Base-by-base conservation (phyloP, 37 sponge, comb jelly and placozoan genomes). In the Oscarella lobularis region DNA sequence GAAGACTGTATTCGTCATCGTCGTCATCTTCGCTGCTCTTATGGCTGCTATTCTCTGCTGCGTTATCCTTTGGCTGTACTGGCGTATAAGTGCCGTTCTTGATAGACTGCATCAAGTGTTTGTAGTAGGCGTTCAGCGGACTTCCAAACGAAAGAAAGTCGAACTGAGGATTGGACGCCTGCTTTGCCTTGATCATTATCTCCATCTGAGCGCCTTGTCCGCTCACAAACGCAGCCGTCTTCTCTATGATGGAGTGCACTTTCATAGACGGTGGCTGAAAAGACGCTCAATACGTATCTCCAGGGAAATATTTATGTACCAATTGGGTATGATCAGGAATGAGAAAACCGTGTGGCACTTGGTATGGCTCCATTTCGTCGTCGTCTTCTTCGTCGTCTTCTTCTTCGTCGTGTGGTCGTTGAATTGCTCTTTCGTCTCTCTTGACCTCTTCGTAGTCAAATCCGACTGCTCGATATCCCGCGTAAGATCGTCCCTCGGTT, bases 131-230 rank as follows among this genome's bases (percentile, higher is more conserved):
- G 48, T 83, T 67, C 31, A 95, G 92, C 0, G 36, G 80, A 68
- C 91, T 84, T 1, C 82, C 80, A 36, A 76, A 60, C 66, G 83
- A 41, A 35, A 95, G 81, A 79, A 95, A 95, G 54, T 94, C 85
- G 80, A 95, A 95, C 72, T 83, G 80, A 31, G 92, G 87, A 40
- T 95, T 95, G 74, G 79, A 78, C 38, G 87, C 77, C 83, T 95
- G 96, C 38, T 91, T 95, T 73, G 86, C 71, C 69, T 91, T 95
- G 37, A 95, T 87, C 37, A 91, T 84, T 30, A 95, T 95, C 79
- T 95, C 96, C 89, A 95, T 84, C 82, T 95, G 96, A 20, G 81
- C 77, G 9, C 96, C 96, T 55, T 88, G 87, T 30, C 76, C 67
- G 71, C 70, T 60, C 2, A 95, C 75, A 68, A 92, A 92, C 74